A percentile compares a stretch with the other conserved stretches of the same genome.
Evolutionary conservation across 30 jellyfish, hydroid and myxozoan genomes (phyloP).

Genomic region (Phacellophora camtschatica): DNA sequence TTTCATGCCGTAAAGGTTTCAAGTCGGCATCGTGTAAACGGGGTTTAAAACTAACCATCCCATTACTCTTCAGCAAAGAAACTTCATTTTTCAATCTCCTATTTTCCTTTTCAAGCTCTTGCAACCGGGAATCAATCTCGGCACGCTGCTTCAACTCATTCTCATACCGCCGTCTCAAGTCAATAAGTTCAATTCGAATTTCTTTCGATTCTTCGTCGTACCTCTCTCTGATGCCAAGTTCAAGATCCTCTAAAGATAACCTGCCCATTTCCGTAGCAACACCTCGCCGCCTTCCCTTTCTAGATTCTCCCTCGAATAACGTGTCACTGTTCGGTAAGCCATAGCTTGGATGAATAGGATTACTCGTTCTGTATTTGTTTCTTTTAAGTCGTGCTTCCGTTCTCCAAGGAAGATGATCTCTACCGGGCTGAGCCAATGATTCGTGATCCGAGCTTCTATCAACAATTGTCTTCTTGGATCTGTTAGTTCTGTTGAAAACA

Average conservation of each 20-base stretch:
- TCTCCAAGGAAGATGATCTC: too few species aligned
- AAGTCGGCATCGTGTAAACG: too few species aligned
- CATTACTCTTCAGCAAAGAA: background rate
- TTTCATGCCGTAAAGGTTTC: too few species aligned
- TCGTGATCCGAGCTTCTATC: too few species aligned
- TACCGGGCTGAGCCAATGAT: too few species aligned
- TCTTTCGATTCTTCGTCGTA: background rate
- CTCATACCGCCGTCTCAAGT: constrained; percentile 45
- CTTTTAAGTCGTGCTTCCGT: constrained; percentile 45
- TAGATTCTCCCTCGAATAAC: background rate
- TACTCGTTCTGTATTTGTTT: constrained; percentile 27
- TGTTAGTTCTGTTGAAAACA: too few species aligned
- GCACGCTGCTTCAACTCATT: constrained; percentile 47
- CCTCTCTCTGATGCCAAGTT: background rate
- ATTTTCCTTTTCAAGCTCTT: constrained; percentile 69
- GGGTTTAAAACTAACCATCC: constrained; percentile 9
- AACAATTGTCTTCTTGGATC: too few species aligned
- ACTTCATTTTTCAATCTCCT: constrained; percentile 34
- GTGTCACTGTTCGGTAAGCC: background rate
- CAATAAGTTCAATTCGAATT: constrained; percentile 11
- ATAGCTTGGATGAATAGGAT: constrained; percentile 1
- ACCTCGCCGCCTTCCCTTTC: background rate
- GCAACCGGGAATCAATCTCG: constrained; percentile 21
- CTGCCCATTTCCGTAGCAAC: constrained; percentile 1
- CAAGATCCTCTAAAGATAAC: background rate